Evolutionary conservation across 2,113 vertebrate species (phyloP).

Genomic region (cattle (Bos taurus)): ARS-UCD2.0 NC_037333.1:17012001-17012500

Average conservation of each 20-base stretch:
- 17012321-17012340: neutral
- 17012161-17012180: neutral
- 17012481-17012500: neutral
- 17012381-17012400: neutral
- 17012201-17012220: neutral
- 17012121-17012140: neutral
- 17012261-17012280: neutral
- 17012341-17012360: neutral
- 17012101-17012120: neutral
- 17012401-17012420: constrained; percentile 3
- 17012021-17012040: neutral
- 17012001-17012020: neutral
- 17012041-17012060: neutral
- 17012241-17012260: neutral
- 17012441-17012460: neutral
- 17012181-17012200: neutral
- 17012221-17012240: neutral
- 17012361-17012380: neutral
- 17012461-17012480: neutral
- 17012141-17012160: neutral
- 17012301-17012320: neutral
- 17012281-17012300: neutral
- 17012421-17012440: neutral
- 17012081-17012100: neutral
- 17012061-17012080: neutral